These are phyloP conservation scores for Dicaeum eximium DNA, from an alignment of 2,113 vertebrate species.

Conservation along the genomic window DNA sequence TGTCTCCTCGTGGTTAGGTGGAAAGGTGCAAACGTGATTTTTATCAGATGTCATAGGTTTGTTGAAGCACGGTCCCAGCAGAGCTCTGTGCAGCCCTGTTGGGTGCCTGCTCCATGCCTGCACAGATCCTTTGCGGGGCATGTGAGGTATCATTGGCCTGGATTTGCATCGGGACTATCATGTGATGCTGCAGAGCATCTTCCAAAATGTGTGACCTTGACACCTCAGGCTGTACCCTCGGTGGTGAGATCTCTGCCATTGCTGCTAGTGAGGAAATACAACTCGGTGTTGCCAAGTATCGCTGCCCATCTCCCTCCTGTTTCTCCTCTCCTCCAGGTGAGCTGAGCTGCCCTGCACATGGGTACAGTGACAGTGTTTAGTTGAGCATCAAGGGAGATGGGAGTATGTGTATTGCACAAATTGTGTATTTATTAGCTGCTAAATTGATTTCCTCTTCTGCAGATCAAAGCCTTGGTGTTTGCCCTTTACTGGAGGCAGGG, in stretches of 20 bases:
- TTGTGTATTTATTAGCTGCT: constrained; percentile 46
- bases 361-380: background rate
- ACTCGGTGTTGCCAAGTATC: fast-evolving
- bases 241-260: background rate
- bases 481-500: constrained; percentile 1
- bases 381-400: background rate
- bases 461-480: constrained; percentile 7
- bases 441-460: constrained; percentile 30
- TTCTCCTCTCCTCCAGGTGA: background rate
- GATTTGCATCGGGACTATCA: background rate
- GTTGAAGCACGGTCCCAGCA: background rate
- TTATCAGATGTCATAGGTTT: background rate
- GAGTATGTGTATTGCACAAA: background rate
- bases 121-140: fast-evolving
- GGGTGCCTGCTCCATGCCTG: background rate
- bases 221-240: background rate
- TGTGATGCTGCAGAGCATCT: constrained; percentile 1
- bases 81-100: background rate
- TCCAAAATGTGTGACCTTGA: background rate
- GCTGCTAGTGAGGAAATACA: background rate
- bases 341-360: fast-evolving
- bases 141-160: background rate
- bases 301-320: fast-evolving
- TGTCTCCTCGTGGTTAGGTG: background rate
- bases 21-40: background rate